phyloP scores from a whole-genome alignment of 2,888 invertebrate species.

The Oscheius myriophilus region DNA sequence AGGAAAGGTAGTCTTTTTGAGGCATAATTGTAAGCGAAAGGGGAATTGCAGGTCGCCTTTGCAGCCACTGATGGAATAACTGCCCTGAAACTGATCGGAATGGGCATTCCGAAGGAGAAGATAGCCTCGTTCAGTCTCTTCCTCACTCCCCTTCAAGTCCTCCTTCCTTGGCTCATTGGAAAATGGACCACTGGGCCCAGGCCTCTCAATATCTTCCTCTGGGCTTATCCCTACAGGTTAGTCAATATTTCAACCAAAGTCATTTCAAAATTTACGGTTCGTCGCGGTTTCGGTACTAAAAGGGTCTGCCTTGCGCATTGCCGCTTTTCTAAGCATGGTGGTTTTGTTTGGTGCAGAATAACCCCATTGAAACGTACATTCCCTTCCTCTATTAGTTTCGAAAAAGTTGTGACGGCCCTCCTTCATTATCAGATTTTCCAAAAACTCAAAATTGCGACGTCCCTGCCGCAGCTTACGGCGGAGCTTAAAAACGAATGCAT shows the following conservation, averaged over 20 bases:
- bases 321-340: conserved; percentile 1
- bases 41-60: conserved; percentile 84
- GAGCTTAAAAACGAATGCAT: too few species aligned
- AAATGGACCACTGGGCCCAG: conserved; percentile 86
- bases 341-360: not conserved
- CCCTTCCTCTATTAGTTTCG: too few species aligned
- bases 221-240: conserved; percentile 80
- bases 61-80: conserved; percentile 94
- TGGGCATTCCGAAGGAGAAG: conserved; percentile 93
- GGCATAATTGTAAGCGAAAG: not conserved
- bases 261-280: conserved; percentile 1
- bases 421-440: too few species aligned
- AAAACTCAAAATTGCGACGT: too few species aligned
- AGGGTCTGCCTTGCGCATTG: too few species aligned
- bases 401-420: too few species aligned
- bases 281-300: too few species aligned
- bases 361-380: not conserved
- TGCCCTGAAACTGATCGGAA: conserved; percentile 91
- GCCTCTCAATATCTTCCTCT: conserved; percentile 87
- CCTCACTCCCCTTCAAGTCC: conserved; percentile 88
- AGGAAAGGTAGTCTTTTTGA: conserved; percentile 79
- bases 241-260: too few species aligned
- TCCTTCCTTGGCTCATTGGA: conserved; percentile 86
- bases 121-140: conserved; percentile 91
- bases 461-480: too few species aligned